Conservation (phyloP, 2,113 vertebrate genomes). For the Etia nguti region DNA sequence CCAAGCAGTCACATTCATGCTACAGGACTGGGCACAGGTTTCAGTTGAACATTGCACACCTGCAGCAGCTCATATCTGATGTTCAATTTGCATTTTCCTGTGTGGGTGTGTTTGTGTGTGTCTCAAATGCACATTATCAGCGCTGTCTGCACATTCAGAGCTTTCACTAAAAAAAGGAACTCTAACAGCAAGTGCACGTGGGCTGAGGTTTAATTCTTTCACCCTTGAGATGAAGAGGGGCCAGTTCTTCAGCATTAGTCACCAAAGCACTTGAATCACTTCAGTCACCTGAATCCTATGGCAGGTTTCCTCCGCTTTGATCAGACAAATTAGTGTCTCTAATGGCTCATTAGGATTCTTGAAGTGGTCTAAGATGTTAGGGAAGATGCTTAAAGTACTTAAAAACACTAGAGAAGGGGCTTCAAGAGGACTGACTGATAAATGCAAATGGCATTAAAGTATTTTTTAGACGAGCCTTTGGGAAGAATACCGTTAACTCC, state of each 20-base stretch:
- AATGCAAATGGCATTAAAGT: neutral
- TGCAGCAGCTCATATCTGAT: neutral
- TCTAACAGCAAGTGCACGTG: neutral
- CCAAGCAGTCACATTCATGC: neutral
- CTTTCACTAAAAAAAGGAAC: neutral
- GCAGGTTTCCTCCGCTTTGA: neutral
- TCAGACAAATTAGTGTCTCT: slow-evolving; percentile 13
- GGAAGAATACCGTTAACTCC: neutral
- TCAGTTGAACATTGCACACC: neutral
- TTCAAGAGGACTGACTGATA: neutral
- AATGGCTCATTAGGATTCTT: slow-evolving; percentile 12
- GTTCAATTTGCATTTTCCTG: neutral
- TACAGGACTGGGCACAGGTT: neutral
- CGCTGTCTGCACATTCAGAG: neutral
- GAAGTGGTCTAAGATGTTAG: neutral
- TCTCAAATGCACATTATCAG: neutral
- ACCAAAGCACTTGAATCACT: slow-evolving; percentile 1
- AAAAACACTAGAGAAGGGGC: neutral
- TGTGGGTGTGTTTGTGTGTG: neutral
- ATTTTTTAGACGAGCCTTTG: neutral
- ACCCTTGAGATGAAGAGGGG: neutral
- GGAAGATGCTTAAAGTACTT: neutral
- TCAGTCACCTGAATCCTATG: neutral
- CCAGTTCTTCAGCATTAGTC: neutral
- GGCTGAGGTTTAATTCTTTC: neutral